A percentile compares a stretch with the other conserved stretches of the same genome.
Evolutionary conservation across 2,113 vertebrate genomes (phyloP).

Genomic region (Calidris pygmaea): DNA sequence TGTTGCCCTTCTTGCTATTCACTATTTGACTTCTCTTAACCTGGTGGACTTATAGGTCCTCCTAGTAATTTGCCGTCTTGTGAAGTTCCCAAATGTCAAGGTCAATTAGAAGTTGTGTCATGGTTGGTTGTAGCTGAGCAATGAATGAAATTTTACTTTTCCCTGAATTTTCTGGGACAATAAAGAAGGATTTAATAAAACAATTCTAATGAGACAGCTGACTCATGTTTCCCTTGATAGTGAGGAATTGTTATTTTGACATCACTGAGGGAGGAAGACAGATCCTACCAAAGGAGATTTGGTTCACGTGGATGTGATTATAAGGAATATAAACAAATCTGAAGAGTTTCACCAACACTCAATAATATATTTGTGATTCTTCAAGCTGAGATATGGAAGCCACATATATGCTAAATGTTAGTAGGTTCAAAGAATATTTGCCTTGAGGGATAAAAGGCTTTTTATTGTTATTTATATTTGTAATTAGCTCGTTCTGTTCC

Average conservation of each 20-base stretch:
- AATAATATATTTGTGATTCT: neutral
- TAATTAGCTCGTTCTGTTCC: neutral
- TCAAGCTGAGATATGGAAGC: neutral
- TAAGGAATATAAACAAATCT: neutral
- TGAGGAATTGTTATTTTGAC: neutral
- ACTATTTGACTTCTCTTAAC: neutral
- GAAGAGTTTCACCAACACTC: neutral
- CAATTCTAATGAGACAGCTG: neutral
- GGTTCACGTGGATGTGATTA: neutral
- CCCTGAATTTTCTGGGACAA: neutral
- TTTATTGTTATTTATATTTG: conserved; percentile 11
- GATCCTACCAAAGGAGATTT: neutral
- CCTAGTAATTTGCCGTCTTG: neutral
- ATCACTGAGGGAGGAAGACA: neutral
- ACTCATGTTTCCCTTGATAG: neutral
- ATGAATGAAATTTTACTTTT: neutral
- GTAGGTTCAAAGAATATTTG: neutral
- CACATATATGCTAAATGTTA: neutral
- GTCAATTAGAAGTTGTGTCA: neutral
- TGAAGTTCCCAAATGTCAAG: conserved; percentile 12
- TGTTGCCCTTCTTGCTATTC: neutral
- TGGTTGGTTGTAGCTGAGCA: neutral
- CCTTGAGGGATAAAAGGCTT: neutral
- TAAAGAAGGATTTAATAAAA: neutral
- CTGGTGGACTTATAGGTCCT: neutral